Base-by-base conservation (phyloP, 2,888 invertebrate species). In the Hirtodrosophila alboralis region DNA sequence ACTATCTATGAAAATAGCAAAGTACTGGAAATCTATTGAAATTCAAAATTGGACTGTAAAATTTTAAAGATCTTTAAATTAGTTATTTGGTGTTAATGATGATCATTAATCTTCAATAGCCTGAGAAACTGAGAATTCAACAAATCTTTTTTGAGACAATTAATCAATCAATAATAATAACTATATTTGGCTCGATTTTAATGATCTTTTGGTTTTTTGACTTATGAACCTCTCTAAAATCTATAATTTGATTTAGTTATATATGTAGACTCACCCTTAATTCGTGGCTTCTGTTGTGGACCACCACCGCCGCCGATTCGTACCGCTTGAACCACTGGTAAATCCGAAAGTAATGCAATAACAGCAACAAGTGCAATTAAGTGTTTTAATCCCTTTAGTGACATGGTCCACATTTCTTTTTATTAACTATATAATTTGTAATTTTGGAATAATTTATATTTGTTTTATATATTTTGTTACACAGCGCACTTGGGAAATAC, bases 291-390 rank as follows among this genome's bases (percentile, higher is more conserved):
- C 92, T 87, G 92, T 90, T 86, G 92, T 91, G 75, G 73, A 28
- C 75, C 70, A 90, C 92, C 91, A 27, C 75, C n/a, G n/a, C 92
- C 70, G 90, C 92, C 91, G 75, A 93, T 92, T 89, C 92, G 93
- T 78, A 91, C 90, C 66, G 92, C 91, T 84, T 69, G 71, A 52
- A 68, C 61, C 53, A 66, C 57, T 59, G 74, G 80, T 77, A 79
- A 71, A 80, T 87, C 88, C 87, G 84, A 73, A 38, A 87, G 44
- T 36, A 87, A 45, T 43, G 77, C 62, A 43, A 79, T 33, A 30
- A 87, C 26, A 40, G 76, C 75, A 30, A 87, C 14, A 27, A 86
- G 59, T 58, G 76, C 70, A 60, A 85, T 74, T 36, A 78, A 62
- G 36, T 76, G 66, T 57, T 69, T 78, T 72, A 87, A 77, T 80